phyloP scores from a whole-genome alignment of 2,113 vertebrate species.

The Paratilapia polleni region DNA sequence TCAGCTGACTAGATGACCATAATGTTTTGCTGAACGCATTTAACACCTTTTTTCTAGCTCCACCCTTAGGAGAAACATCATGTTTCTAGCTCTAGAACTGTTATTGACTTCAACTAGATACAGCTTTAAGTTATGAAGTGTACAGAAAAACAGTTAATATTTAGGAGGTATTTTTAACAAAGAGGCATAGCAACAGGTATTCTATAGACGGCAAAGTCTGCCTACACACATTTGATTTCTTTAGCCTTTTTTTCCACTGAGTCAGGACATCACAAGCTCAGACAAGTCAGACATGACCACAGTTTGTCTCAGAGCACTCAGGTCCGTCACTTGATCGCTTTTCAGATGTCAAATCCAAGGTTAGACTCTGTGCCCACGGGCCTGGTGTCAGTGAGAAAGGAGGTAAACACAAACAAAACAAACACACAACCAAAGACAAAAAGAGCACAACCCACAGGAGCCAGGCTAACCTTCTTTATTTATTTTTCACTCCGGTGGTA shows the following conservation, averaged over 20 bases:
- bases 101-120: too few species aligned
- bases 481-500: slow-evolving; percentile 42
- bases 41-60: too few species aligned
- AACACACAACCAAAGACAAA: slow-evolving; percentile 25
- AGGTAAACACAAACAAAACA: neutral
- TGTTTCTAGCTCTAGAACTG: too few species aligned
- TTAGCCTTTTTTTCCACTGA: neutral
- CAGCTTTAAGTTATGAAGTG: too few species aligned
- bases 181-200: neutral
- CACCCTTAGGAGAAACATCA: too few species aligned
- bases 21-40: too few species aligned
- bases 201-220: neutral
- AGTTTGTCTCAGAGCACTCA: slow-evolving; percentile 29
- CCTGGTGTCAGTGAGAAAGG: slow-evolving; percentile 16
- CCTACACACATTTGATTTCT: neutral
- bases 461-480: slow-evolving; percentile 32
- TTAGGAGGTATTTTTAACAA: neutral
- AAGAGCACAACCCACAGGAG: slow-evolving; percentile 39
- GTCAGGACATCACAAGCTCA: slow-evolving; percentile 7
- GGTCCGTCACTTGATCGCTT: slow-evolving; percentile 37
- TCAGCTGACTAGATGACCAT: too few species aligned
- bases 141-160: too few species aligned
- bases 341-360: slow-evolving; percentile 48
- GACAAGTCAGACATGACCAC: slow-evolving; percentile 22
- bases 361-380: slow-evolving; percentile 28